Evolutionary conservation across 2,888 invertebrate species (phyloP), one percentile per base, ranked within the genome.

Genomic region (Heliconius charithonia): DNA sequence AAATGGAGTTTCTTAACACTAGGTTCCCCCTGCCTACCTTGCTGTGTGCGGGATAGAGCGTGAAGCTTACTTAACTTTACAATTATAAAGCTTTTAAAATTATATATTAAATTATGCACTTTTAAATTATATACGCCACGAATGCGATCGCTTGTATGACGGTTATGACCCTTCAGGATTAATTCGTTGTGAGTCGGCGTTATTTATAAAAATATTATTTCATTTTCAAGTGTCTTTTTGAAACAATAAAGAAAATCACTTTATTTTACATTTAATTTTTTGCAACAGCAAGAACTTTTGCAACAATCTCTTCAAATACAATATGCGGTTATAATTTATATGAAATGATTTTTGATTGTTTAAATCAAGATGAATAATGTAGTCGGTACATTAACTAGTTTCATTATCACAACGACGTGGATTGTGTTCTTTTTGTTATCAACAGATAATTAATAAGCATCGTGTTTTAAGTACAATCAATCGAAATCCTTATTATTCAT

Each of bases 211-310:
- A 74, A 74, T 65, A 65, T 63, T 74, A 74, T 74, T 74, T 74
- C 63, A 74, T 74, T 74, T 74, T 65, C 74, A 74, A 74, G 74
- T 65, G 63, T 74, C 74, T 74, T 65, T 59, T 67, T 59, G 13
- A 77, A 77, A 72, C 77, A 71, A 72, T 77, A 77, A 77, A 66
- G 65, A 72, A 77, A 72, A 72, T 66, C 66, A 77, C 77, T 72
- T 66, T 72, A 77, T 77, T 65, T 77, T 77, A 74, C 74, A 74
- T 74, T 74, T 74, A 74, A 74, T 74, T 65, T n/a, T 74, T 65
- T 74, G 62, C 74, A 62, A 41, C 74, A 27, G 62, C 12, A 74
- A 74, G 63, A 74, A 41, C 41, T 74, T 74, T 63, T 32, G 72
- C 72, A 77, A 71, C n/a, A 37, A 66, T 65, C 72, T 72, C 77